Percentiles rank a stretch among this genome's conserved stretches.
These are phyloP conservation scores for Solenopsis fugax DNA, from an alignment of 1,140 invertebrate genomes.

Conservation along the genomic window DNA sequence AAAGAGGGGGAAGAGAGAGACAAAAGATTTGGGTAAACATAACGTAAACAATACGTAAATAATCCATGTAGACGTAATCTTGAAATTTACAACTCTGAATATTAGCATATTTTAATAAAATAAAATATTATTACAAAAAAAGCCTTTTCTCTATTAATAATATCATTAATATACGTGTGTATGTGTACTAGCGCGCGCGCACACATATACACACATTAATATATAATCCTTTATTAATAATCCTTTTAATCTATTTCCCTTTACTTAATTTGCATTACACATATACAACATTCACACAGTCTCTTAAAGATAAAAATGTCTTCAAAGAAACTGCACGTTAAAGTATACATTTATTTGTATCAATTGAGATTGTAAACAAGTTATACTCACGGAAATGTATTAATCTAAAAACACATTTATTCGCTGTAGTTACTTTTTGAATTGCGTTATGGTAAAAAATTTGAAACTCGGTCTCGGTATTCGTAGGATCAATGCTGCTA, in stretches of 20 bases:
- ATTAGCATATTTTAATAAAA: too few species aligned
- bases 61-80: too few species aligned
- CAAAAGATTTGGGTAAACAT: too few species aligned
- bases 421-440: slow-evolving; percentile 19
- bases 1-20: too few species aligned
- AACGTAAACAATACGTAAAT: too few species aligned
- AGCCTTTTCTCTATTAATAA: too few species aligned
- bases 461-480: not conserved
- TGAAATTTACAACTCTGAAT: too few species aligned
- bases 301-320: not conserved
- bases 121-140: too few species aligned
- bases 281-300: not conserved
- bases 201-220: too few species aligned
- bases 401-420: slow-evolving; percentile 72
- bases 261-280: not conserved
- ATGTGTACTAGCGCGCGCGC: too few species aligned
- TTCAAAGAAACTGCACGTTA: slow-evolving; percentile 54
- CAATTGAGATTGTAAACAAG: slow-evolving; percentile 71
- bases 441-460: slow-evolving; percentile 33
- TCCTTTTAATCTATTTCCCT: not conserved
- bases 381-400: slow-evolving; percentile 69
- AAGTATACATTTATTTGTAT: slow-evolving; percentile 79
- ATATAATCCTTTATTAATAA: too few species aligned
- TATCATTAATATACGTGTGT: too few species aligned
- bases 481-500: not conserved